A percentile compares a stretch with the other conserved stretches of the same genome.
phyloP scores from a whole-genome alignment of 2,113 vertebrate genomes.

The Heterotis niloticus region DNA sequence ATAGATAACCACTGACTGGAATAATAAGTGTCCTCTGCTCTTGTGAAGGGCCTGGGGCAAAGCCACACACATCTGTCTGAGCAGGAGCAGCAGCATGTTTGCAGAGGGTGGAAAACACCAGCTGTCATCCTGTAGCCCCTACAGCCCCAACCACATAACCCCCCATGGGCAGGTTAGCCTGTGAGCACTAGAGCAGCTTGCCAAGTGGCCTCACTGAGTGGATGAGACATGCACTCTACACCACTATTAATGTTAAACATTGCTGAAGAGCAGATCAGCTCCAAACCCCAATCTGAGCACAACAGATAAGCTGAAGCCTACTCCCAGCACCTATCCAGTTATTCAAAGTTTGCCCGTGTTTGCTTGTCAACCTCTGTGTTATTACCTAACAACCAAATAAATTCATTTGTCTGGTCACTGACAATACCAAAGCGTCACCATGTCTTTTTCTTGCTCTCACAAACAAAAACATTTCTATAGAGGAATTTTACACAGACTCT shows the following conservation, averaged over 20 bases:
- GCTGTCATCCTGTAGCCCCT: not conserved
- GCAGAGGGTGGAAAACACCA: not conserved
- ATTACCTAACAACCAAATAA: not conserved
- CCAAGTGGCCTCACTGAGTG: not conserved
- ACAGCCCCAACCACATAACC: not conserved
- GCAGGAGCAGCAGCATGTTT: not conserved
- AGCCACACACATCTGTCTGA: not conserved
- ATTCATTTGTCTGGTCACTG: not conserved
- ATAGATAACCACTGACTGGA: not conserved
- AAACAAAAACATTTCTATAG: too few species aligned
- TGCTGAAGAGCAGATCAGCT: not conserved
- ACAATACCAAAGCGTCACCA: not conserved
- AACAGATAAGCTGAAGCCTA: not conserved
- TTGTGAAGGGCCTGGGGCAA: not conserved
- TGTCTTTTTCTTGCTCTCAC: not conserved
- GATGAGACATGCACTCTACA: not conserved
- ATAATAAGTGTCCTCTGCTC: not conserved
- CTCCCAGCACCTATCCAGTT: not conserved
- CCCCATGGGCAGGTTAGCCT: not conserved
- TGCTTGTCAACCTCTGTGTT: too few species aligned
- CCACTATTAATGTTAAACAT: not conserved
- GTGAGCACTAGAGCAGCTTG: not conserved
- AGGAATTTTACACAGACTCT: too few species aligned
- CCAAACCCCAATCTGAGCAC: not conserved
- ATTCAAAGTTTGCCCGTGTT: not conserved